Conservation (phyloP, 2,797 vertebrate species). For the Falco cherrug region DNA sequence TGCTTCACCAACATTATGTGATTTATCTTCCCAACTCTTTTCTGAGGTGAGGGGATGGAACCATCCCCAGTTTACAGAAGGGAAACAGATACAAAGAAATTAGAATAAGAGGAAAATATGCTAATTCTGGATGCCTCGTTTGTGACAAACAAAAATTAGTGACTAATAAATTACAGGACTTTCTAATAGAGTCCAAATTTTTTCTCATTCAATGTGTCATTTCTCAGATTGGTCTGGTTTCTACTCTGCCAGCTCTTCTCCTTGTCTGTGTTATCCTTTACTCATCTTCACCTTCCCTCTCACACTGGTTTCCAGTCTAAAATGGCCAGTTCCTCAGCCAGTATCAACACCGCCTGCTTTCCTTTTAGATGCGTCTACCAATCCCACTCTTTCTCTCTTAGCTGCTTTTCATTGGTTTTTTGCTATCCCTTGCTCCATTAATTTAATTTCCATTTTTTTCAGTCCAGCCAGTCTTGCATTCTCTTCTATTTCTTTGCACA, state of each 20-base stretch:
- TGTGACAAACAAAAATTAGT: background rate
- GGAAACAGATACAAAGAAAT: background rate
- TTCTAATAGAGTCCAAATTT: background rate
- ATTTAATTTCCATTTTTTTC: background rate
- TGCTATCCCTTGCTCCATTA: background rate
- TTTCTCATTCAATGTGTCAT: background rate
- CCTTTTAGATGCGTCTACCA: background rate
- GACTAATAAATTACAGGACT: background rate
- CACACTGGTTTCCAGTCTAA: background rate
- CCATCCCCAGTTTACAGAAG: background rate
- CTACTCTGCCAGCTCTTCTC: background rate
- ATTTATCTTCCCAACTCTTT: background rate
- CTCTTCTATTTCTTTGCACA: background rate
- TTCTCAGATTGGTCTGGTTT: background rate
- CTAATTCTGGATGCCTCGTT: background rate
- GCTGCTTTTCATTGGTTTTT: background rate
- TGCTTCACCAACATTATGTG: background rate
- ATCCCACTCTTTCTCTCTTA: background rate
- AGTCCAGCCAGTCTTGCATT: background rate
- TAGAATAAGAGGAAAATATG: background rate
- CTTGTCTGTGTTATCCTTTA: background rate
- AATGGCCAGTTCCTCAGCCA: background rate
- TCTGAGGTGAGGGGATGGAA: background rate
- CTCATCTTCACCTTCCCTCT: background rate
- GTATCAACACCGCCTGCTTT: background rate